Evolutionary conservation across 2,888 invertebrate species (phyloP).

Genomic region (Himalopsyche japonica): DNA sequence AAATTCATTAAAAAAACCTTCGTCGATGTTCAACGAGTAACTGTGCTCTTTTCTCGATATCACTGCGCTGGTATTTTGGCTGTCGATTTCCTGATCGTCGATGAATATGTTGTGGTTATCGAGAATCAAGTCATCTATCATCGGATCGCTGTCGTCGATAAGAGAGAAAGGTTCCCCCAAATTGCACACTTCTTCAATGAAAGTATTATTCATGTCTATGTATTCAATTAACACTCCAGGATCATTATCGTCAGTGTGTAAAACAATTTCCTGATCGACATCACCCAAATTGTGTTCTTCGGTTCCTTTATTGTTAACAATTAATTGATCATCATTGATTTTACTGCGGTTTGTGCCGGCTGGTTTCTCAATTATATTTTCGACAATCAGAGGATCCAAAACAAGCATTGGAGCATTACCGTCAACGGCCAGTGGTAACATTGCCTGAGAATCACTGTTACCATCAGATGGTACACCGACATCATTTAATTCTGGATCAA

Average conservation of each 20-base stretch:
- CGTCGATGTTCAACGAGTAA: not conserved
- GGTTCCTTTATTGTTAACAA: not conserved
- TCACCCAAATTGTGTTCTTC: not conserved
- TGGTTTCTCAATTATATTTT: not conserved
- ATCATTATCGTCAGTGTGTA: not conserved
- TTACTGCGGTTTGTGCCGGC: not conserved
- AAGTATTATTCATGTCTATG: not conserved
- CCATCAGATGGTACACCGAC: not conserved
- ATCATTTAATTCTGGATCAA: not conserved
- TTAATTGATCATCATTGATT: not conserved
- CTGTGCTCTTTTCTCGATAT: not conserved
- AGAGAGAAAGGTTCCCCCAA: not conserved
- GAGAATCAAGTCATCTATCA: not conserved
- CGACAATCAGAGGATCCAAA: not conserved
- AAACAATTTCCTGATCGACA: not conserved
- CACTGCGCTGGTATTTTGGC: not conserved
- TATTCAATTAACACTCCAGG: not conserved
- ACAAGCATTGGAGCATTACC: not conserved
- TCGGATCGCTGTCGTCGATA: not conserved
- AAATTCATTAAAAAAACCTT: not conserved
- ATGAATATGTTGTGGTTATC: not conserved
- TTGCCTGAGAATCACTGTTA: not conserved
- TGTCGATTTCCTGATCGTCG: not conserved
- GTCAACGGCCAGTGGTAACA: not conserved
- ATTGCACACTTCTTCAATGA: not conserved